Evolutionary conservation across 2,113 vertebrate species (phyloP).

Genomic region (Phaetusa simplex): DNA sequence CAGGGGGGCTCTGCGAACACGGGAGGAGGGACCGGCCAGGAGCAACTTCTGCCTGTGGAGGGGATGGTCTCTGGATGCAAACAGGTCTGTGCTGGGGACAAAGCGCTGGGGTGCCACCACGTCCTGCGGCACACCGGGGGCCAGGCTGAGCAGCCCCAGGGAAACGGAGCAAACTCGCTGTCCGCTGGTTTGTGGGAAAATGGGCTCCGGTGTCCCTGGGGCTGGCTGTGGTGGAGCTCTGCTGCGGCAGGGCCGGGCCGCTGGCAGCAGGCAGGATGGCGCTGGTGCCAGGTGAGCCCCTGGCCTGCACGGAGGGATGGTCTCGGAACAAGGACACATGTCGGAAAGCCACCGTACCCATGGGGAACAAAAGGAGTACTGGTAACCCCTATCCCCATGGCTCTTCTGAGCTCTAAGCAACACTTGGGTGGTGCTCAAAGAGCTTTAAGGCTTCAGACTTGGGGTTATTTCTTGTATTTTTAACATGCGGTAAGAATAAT

Average conservation of each 20-base stretch:
- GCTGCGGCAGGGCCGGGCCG: too few species aligned
- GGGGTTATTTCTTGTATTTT: background rate
- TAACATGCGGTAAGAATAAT: background rate
- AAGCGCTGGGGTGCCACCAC: background rate
- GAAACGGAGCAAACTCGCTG: background rate
- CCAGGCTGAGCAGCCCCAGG: background rate
- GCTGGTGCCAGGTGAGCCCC: background rate
- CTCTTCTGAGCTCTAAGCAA: background rate
- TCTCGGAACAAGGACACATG: background rate
- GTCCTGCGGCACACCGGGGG: background rate
- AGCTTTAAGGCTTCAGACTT: background rate
- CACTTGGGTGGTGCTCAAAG: background rate
- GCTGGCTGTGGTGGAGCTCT: background rate
- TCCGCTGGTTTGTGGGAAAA: background rate
- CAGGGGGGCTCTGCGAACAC: accelerated
- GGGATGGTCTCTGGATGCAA: background rate
- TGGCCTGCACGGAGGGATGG: background rate
- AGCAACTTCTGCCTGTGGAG: background rate
- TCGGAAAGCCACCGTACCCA: background rate
- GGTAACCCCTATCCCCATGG: background rate
- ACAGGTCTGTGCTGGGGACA: background rate
- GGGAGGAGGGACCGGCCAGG: background rate
- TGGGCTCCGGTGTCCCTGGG: background rate
- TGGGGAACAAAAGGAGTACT: background rate
- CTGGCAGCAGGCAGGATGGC: background rate